Base-by-base conservation (phyloP, 2,113 vertebrate genomes). In the Heterocephalus glaber region DNA sequence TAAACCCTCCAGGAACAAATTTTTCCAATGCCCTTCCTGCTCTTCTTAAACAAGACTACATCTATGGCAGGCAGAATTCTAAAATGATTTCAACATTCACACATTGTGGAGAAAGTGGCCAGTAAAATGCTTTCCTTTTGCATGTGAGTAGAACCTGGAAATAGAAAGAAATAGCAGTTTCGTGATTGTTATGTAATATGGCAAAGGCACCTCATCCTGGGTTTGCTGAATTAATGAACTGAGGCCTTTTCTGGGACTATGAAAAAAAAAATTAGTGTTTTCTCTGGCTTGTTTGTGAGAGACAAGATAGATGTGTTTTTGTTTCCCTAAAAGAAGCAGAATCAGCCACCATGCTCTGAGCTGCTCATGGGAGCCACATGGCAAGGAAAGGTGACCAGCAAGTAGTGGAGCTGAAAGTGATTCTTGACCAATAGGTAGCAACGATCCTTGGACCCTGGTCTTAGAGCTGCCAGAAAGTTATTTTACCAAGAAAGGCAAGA, bases 381-480 rank as follows among this genome's bases (percentile, higher is more conserved):
- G 20, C 33, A 80, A 44, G 30, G 49, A 52, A 61, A 38, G 24
- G 49, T 4, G 2, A 68, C 24, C 49, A 41, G 24, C 5, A 22
- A 7, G 54, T 11, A 52, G 24, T 28, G 13, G 3, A 22, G 13
- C 24, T 16, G 10, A 30, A 63, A 65, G 44, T 35, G 60, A 72
- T 30, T 26, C 28, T 24, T 26, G 7, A 28, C 33, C 30, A 87
- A 72, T 0, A 72, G 17, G n/a, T 24, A 76, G 24, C 54, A 60
- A 54, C 30, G 35, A 12, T 16, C 30, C 7, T 35, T 61, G 5
- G 35, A 66, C 10, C 1, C 1, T 3, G 3, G 1, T 41, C 28
- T 56, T 20, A 56, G 1, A n/a, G 30, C 33, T 77, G 9, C 17
- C 70, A 70, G 20, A 79, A 77, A 61, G 24, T 87, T 33, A 79